phyloP scores from a whole-genome alignment of 2,888 invertebrate species.

The Diarsia mendica region DNA sequence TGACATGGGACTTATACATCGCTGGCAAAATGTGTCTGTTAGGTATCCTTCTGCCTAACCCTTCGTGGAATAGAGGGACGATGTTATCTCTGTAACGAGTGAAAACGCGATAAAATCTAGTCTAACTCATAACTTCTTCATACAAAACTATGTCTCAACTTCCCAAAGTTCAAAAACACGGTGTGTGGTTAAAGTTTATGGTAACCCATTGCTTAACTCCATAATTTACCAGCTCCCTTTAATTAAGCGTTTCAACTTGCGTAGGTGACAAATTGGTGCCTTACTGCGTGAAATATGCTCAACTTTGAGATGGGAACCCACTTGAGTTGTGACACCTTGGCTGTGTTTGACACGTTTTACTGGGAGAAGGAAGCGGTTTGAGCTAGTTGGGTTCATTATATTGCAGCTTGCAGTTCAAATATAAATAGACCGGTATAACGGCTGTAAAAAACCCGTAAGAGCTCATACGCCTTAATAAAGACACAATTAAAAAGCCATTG shows the following conservation, averaged over 20 bases:
- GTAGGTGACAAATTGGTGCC: conserved; percentile 35
- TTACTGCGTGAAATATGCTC: conserved; percentile 20
- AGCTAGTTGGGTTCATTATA: neutral
- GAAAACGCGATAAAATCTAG: neutral
- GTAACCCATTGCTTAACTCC: conserved; percentile 1
- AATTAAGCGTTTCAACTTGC: conserved; percentile 34
- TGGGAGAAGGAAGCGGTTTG: neutral
- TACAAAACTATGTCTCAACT: conserved; percentile 5
- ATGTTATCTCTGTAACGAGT: no score
- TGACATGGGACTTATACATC: no score
- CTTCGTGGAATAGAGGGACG: no score
- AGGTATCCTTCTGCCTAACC: no score
- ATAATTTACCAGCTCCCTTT: conserved; percentile 40
- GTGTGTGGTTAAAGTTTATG: conserved; percentile 29
- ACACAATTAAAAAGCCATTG: no score
- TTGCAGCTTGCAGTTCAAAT: neutral
- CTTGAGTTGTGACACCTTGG: conserved; percentile 16
- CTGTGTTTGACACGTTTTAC: neutral
- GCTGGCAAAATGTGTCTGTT: no score
- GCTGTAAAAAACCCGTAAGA: no score
- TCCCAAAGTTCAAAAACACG: conserved; percentile 11
- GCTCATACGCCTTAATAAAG: no score
- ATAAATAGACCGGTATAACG: no score
- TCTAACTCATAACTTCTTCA: neutral
- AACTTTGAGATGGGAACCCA: neutral